Evolutionary conservation across 2,888 invertebrate genomes (phyloP).

Genomic region (Hypselothyrea guttata): DNA sequence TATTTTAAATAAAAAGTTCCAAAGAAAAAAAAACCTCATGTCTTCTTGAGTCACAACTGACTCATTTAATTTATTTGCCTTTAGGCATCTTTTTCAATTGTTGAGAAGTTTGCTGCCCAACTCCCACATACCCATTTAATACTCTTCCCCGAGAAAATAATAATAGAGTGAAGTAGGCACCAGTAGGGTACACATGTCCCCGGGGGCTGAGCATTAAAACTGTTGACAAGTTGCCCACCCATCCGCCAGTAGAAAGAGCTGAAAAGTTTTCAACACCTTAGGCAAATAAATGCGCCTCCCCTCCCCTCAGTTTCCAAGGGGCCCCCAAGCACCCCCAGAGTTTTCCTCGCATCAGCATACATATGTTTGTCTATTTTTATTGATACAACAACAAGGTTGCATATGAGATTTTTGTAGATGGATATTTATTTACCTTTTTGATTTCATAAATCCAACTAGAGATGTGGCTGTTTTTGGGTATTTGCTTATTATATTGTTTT

Average conservation of each 20-base stretch:
- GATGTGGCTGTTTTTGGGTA: slow-evolving; percentile 23
- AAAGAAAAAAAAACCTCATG: too few relatives aligned
- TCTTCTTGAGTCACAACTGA: not conserved
- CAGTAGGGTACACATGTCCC: not conserved
- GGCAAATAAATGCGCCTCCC: slow-evolving; percentile 65
- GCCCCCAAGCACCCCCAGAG: slow-evolving; percentile 9
- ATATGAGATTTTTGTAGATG: slow-evolving; percentile 12
- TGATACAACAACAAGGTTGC: slow-evolving; percentile 38
- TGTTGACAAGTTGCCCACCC: slow-evolving; percentile 45
- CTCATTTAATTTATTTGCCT: not conserved
- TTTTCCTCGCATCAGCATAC: not conserved
- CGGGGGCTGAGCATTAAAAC: slow-evolving; percentile 10
- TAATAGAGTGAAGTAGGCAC: not conserved
- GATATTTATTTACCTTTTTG: slow-evolving; percentile 58
- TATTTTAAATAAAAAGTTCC: too few relatives aligned
- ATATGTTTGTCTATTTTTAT: slow-evolving; percentile 64
- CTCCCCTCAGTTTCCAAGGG: slow-evolving; percentile 11
- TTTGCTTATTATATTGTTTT: slow-evolving; percentile 12
- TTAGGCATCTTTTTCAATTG: not conserved
- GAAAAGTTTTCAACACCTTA: slow-evolving; percentile 67
- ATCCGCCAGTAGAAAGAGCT: slow-evolving; percentile 8
- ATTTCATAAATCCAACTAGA: slow-evolving; percentile 71
- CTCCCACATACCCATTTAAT: not conserved
- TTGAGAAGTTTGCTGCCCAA: too few relatives aligned
- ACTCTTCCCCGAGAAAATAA: not conserved